Percentiles rank a stretch among this genome's conserved stretches.
These are phyloP conservation scores for Nicator chloris DNA, from an alignment of 2,113 vertebrate species.

Conservation along the genomic window DNA sequence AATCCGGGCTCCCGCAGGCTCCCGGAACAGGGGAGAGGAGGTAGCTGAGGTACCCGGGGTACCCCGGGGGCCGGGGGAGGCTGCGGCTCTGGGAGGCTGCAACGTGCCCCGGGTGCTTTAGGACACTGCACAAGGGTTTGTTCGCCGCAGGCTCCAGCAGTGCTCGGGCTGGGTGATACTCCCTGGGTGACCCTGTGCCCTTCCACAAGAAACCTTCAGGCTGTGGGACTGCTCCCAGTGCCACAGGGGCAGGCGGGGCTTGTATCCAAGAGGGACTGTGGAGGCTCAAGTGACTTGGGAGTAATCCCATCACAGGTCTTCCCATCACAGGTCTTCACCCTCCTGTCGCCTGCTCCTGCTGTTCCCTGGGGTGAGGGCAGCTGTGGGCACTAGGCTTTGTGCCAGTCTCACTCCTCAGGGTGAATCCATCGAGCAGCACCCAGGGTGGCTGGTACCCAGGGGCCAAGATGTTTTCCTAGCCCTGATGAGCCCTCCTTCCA, in stretches of 20 bases:
- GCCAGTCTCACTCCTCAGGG: background rate
- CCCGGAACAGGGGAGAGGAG: background rate
- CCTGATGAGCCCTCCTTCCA: background rate
- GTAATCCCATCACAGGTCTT: background rate
- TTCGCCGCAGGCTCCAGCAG: background rate
- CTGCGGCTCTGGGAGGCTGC: background rate
- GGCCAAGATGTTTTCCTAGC: background rate
- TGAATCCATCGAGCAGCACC: background rate
- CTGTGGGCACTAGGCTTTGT: background rate
- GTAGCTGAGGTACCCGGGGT: background rate
- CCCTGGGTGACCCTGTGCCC: background rate
- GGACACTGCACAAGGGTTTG: accelerated
- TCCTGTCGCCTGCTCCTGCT: background rate
- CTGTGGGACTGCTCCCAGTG: background rate
- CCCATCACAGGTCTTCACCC: accelerated
- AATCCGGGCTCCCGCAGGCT: background rate
- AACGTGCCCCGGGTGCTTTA: accelerated
- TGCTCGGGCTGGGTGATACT: accelerated
- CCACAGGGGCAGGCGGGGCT: background rate
- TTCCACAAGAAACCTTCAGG: background rate
- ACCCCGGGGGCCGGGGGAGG: too few relatives aligned
- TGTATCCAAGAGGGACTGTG: background rate
- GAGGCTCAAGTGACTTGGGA: background rate
- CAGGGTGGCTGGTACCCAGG: background rate
- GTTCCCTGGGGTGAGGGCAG: background rate